These are phyloP conservation scores for Portevinia maculata DNA, from an alignment of 2,888 invertebrate species.

Conservation along the genomic window DNA sequence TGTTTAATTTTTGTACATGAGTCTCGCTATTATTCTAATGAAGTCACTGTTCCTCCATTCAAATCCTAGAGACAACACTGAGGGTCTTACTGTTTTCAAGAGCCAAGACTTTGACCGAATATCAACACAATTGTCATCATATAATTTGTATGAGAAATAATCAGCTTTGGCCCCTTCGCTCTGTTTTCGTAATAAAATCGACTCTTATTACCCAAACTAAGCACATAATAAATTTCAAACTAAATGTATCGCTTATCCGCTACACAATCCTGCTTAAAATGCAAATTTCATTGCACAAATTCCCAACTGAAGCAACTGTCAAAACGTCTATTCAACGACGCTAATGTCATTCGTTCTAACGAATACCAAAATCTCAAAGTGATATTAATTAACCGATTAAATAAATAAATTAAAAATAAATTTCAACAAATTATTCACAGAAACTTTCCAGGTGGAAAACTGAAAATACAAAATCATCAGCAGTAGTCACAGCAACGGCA, in stretches of 20 bases:
- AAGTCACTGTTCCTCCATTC: too few relatives aligned
- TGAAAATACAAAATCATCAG: constrained; percentile 55
- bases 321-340: constrained; percentile 52
- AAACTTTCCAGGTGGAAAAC: constrained; percentile 39
- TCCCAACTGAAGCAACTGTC: constrained; percentile 57
- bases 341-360: constrained; percentile 55
- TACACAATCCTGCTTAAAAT: constrained; percentile 41
- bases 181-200: too few relatives aligned
- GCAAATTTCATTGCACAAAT: constrained; percentile 57
- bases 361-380: constrained; percentile 59
- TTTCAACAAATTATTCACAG: constrained; percentile 49
- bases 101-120: too few relatives aligned
- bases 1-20: too few relatives aligned
- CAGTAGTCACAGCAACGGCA: constrained; percentile 48
- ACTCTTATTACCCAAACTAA: constrained; percentile 45
- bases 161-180: too few relatives aligned
- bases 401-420: constrained; percentile 24
- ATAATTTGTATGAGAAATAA: too few relatives aligned
- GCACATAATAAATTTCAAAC: constrained; percentile 44
- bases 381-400: constrained; percentile 69
- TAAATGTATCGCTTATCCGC: constrained; percentile 29
- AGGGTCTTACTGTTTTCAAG: too few relatives aligned
- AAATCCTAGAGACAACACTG: too few relatives aligned
- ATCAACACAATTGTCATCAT: too few relatives aligned
- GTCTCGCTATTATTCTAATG: too few relatives aligned